These are phyloP conservation scores for Cheirogaleus medius DNA, from an alignment of 2,113 vertebrate species.

Conservation along the genomic window DNA sequence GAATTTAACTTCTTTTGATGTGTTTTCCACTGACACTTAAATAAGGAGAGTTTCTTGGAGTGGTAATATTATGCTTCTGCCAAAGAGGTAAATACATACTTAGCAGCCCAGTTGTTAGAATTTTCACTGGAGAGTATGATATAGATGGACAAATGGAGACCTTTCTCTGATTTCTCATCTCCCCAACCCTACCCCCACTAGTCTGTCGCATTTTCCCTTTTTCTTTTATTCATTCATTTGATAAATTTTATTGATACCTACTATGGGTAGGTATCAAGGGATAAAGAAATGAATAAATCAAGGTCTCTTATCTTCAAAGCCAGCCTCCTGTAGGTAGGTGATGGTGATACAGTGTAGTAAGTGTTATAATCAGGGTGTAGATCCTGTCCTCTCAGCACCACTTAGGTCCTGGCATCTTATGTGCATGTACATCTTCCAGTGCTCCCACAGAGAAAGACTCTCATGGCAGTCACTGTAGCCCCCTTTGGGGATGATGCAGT, in stretches of 20 bases:
- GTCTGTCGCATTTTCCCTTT: background rate
- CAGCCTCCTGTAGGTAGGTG: background rate
- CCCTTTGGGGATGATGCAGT: background rate
- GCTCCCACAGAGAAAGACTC: background rate
- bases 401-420: background rate
- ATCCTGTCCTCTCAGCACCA: background rate
- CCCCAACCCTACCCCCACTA: background rate
- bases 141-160: background rate
- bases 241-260: background rate
- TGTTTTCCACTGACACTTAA: slow-evolving; percentile 63
- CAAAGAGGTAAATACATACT: slow-evolving; percentile 50
- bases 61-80: slow-evolving; percentile 12
- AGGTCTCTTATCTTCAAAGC: background rate
- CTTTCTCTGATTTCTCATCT: background rate
- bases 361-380: background rate
- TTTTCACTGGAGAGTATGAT: slow-evolving; percentile 25
- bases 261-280: background rate
- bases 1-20: slow-evolving; percentile 74
- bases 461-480: background rate
- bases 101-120: slow-evolving; percentile 24
- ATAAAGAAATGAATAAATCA: background rate
- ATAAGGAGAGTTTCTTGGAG: slow-evolving; percentile 63
- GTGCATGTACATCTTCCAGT: accelerated
- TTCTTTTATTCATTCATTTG: slow-evolving; percentile 11
- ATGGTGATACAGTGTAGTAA: background rate